Conservation (phyloP, 2,888 invertebrate species). For the Troilus luridus region DNA sequence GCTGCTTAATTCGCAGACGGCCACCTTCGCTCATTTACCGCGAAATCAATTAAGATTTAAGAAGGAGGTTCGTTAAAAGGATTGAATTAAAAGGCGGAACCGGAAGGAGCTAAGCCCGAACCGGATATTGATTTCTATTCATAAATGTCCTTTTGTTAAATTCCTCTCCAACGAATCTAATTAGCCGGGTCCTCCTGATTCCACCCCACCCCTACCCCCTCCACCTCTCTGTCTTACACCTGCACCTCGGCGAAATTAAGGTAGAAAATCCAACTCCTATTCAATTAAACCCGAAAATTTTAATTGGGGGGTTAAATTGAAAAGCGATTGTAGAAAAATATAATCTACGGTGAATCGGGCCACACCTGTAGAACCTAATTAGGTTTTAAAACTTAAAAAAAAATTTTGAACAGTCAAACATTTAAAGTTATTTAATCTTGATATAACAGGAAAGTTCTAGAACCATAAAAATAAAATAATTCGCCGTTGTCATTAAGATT, state of each 20-base stretch:
- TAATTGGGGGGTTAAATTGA: not conserved
- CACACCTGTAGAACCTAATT: too few species aligned
- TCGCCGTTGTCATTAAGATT: too few species aligned
- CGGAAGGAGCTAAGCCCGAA: constrained; percentile 7
- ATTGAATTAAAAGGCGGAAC: constrained; percentile 45
- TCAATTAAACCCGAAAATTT: constrained; percentile 5
- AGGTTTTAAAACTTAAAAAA: too few species aligned
- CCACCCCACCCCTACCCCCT: not conserved
- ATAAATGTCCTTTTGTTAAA: constrained; percentile 54
- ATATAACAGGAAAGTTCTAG: too few species aligned
- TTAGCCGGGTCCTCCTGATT: constrained; percentile 48
- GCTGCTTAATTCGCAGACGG: not conserved
- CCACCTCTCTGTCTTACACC: constrained; percentile 31
- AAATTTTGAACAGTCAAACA: too few species aligned
- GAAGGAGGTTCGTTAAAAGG: constrained; percentile 51
- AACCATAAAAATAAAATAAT: too few species aligned
- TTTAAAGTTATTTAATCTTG: too few species aligned
- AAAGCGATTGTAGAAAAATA: not conserved
- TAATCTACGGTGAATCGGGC: not conserved
- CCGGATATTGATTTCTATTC: constrained; percentile 49
- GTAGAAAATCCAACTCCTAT: constrained; percentile 32
- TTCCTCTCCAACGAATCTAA: constrained; percentile 35
- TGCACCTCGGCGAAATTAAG: not conserved
- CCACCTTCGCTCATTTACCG: constrained; percentile 40
- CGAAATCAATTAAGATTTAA: constrained; percentile 53